A percentile compares a stretch with the other conserved stretches of the same genome.
Conservation (phyloP, 2,888 invertebrate genomes). For the Spilosoma lubricipeda region DNA sequence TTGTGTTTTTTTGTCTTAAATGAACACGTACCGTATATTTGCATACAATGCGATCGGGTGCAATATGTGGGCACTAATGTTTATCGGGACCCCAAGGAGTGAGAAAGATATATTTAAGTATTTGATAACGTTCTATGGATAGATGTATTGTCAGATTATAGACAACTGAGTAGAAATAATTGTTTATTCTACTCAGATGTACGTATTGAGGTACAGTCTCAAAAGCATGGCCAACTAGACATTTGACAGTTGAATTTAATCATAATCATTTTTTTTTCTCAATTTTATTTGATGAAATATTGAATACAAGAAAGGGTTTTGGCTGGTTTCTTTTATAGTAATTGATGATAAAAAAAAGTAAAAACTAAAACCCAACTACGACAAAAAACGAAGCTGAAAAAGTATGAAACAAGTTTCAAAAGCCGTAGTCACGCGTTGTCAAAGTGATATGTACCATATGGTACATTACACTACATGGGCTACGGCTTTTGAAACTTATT, state of each 20-base stretch:
- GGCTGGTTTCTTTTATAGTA: not conserved
- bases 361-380: too few species aligned
- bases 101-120: conserved; percentile 51
- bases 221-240: not conserved
- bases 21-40: conserved; percentile 79
- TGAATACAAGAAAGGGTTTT: not conserved
- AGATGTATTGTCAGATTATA: not conserved
- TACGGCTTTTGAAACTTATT: too few species aligned
- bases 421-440: too few species aligned
- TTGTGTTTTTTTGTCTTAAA: conserved; percentile 70
- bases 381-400: too few species aligned
- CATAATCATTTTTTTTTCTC: not conserved
- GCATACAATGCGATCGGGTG: conserved; percentile 83
- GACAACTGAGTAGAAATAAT: not conserved
- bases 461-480: too few species aligned
- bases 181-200: too few species aligned
- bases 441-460: too few species aligned
- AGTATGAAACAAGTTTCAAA: too few species aligned
- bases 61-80: conserved; percentile 79
- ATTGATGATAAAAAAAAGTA: too few species aligned
- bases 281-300: not conserved
- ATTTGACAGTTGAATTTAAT: not conserved
- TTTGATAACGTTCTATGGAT: conserved; percentile 32
- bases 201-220: not conserved
- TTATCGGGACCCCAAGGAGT: conserved; percentile 43